Evolutionary conservation across 2,797 vertebrate genomes (phyloP).

Genomic region (Chiroxiphia lanceolata): DNA sequence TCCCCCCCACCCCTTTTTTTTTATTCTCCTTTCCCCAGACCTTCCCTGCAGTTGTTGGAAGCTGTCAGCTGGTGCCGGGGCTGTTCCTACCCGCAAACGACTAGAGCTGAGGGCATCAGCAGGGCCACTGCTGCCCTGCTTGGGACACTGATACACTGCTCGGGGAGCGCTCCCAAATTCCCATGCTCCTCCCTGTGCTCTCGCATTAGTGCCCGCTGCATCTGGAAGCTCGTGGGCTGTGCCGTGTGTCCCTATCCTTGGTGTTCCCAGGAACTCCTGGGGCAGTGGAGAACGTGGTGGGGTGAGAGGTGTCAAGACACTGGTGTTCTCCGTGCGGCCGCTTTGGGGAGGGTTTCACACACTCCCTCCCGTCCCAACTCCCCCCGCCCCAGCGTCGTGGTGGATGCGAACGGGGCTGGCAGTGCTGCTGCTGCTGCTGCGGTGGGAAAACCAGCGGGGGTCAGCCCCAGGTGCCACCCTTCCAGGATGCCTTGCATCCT

Average conservation of each 20-base stretch:
- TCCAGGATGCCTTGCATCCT: too few relatives aligned
- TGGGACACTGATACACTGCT: fast-evolving
- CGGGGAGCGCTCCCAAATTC: neutral
- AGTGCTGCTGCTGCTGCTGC: neutral
- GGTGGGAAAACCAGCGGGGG: fast-evolving
- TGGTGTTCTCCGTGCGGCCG: fast-evolving
- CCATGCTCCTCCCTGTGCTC: neutral
- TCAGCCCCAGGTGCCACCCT: neutral
- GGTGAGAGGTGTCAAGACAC: fast-evolving
- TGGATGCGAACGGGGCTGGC: fast-evolving
- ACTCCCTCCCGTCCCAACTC: neutral
- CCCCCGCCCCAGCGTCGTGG: neutral
- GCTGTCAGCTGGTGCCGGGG: neutral
- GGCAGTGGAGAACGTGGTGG: fast-evolving
- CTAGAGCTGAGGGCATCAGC: fast-evolving
- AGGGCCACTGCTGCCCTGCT: neutral
- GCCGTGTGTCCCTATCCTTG: fast-evolving
- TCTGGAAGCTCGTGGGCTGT: neutral
- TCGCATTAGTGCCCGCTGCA: too few relatives aligned
- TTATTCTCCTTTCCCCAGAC: fast-evolving
- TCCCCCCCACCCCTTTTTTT: too few relatives aligned
- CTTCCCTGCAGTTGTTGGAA: neutral
- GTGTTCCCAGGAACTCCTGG: too few relatives aligned
- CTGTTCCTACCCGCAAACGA: fast-evolving
- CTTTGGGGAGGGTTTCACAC: neutral